Base-by-base conservation (phyloP, 2,888 invertebrate species). In the Lampropteryx suffumata region DNA sequence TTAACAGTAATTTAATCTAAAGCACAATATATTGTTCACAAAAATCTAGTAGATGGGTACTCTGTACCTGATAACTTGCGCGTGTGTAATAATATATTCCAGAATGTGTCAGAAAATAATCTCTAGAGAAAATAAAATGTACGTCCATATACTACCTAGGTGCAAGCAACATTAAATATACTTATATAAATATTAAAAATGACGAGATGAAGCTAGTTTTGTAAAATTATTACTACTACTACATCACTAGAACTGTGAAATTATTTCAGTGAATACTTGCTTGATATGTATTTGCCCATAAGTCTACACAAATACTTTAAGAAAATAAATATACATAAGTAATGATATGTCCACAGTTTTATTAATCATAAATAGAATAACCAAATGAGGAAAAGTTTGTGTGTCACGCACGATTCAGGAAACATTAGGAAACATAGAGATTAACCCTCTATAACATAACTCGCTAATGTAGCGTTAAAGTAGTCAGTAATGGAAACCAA, bases 291-390 rank as follows among this genome's bases (percentile, higher is more conserved):
- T 62, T 58, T 59, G 47, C 58, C 55, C 61, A 65, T 65, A 62
- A 64, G 65, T 42, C 65, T 71, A 71, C 64, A 67, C 48, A 56
- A 64, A 63, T 73, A 73, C 64, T 33, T 62, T 68, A 70, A 76
- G 68, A 64, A 58, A 76, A 67, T 69, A 73, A 37, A 45, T 33
- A 42, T 8, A 32, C 8, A 13, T 37, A 37, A 24, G 55, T 74
- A 69, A 66, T 69, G 64, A 64, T 62, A 65, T 41, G 1, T 56
- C 4, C 2, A 17, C 17, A 30, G 59, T 75, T 73, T 73, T 54
- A 67, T 66, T 68, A 9, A 10, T 17, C 17, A 34, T 21, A n/a
- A 17, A 11, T 11, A 11, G 2, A 21, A 35, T 24, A 24, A 24
- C 5, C 7, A 24, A 24, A 24, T 24, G 6, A 24, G 7, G 7